Base-by-base conservation (phyloP, 2,888 invertebrate genomes). In the Didymodactylos carnosus region DNA sequence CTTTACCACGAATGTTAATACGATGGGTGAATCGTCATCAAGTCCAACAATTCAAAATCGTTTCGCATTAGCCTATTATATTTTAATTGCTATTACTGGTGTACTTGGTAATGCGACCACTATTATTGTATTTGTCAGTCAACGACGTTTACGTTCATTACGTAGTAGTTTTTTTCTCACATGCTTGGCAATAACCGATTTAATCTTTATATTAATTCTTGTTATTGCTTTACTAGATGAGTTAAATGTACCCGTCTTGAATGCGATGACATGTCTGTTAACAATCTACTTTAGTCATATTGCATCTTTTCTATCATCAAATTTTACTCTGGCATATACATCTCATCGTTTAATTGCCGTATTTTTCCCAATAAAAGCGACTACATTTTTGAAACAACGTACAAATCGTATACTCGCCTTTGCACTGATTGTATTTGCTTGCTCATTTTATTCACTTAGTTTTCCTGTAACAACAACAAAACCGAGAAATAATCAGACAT, bases 321-420 rank as follows among this genome's bases (percentile, higher is more conserved):
- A 71, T 29, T 74, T 74, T 46, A 74, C 74, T 6, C 53, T 71
- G 29, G 39, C 71, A 23, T 74, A 71, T 70, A 74, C 74, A 40
- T 71, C 19, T 71, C 74, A 74, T 51, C 74, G 74, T 29, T 51
- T 71, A n/a, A 74, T 74, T n/a, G 74, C 74, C 5, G 74, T 74
- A 0, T 27, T 71, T 6, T 70, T 62, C 46, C 74, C 74, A 19
- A 51, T 74, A 3, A 41, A 71, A 46, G 53, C 74, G 25, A 74
- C 71, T 23, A 74, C 43, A 35, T 62, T 74, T 46, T 46, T 41
- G 14, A 62, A 62, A 62, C 62, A 62, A 35, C 62, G 62, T 35
- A 62, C 62, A 10, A 62, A 62, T 62, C 62, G 62, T 35, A 19
- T 62, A 27, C n/a, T 62, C 16, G 62, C 62, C 29, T 19, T 62